These are phyloP conservation scores for Saccostrea cuccullata DNA, from an alignment of 1,140 invertebrate species.

Conservation along the genomic window DNA sequence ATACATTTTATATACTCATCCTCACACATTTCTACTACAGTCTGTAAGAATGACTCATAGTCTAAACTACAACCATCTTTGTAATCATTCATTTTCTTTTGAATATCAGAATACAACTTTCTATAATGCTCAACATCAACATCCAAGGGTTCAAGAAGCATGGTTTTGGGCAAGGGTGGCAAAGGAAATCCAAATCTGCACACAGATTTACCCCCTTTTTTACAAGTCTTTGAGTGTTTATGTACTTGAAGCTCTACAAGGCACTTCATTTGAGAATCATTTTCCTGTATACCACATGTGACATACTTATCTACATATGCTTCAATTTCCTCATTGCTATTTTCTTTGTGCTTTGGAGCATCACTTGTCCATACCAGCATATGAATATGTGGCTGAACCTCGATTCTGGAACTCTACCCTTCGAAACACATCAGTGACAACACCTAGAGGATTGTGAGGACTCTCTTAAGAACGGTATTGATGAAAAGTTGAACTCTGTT, in stretches of 20 bases:
- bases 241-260: slow-evolving; percentile 56
- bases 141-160: slow-evolving; percentile 59
- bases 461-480: slow-evolving; percentile 47
- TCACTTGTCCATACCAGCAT: slow-evolving; percentile 50
- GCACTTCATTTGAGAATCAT: slow-evolving; percentile 42
- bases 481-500: slow-evolving; percentile 53
- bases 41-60: slow-evolving; percentile 54
- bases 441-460: slow-evolving; percentile 42
- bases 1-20: slow-evolving; percentile 58
- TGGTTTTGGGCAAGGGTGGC: slow-evolving; percentile 56
- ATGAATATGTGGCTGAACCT: slow-evolving; percentile 54
- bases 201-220: slow-evolving; percentile 50
- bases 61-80: slow-evolving; percentile 42
- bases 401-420: slow-evolving; percentile 48
- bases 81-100: slow-evolving; percentile 43
- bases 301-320: slow-evolving; percentile 51
- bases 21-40: slow-evolving; percentile 48
- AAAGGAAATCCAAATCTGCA: slow-evolving; percentile 62
- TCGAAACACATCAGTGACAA: slow-evolving; percentile 51
- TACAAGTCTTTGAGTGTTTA: slow-evolving; percentile 61
- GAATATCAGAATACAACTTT: slow-evolving; percentile 44
- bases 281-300: slow-evolving; percentile 45
- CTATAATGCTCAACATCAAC: slow-evolving; percentile 38
- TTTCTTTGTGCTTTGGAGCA: slow-evolving; percentile 44
- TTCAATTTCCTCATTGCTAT: slow-evolving; percentile 32